Conservation (phyloP, 2,797 vertebrate genomes). For the Clamator glandarius region DNA sequence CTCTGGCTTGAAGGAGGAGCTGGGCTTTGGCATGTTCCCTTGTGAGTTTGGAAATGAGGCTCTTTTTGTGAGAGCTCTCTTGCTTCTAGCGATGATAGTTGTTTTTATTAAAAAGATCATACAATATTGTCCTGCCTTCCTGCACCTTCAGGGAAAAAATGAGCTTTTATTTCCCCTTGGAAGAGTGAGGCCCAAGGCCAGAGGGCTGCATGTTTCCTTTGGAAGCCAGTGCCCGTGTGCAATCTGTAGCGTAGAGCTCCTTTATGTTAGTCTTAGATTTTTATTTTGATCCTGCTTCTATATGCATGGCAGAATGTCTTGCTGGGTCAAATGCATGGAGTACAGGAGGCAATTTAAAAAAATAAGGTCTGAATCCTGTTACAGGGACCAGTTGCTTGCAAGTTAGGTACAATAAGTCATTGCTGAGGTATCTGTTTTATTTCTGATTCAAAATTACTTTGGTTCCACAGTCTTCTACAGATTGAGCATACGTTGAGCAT, state of each 20-base stretch:
- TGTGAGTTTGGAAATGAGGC: neutral
- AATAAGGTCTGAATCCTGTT: neutral
- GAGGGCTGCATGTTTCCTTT: neutral
- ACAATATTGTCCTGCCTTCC: neutral
- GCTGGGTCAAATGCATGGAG: neutral
- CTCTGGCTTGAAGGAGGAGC: neutral
- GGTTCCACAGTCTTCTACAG: neutral
- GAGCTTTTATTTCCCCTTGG: neutral
- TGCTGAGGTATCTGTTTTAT: neutral
- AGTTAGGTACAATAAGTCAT: neutral
- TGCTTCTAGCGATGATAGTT: neutral
- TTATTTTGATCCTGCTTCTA: neutral
- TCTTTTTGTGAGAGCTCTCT: neutral
- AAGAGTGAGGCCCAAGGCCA: neutral
- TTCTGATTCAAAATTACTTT: neutral
- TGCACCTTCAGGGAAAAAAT: neutral
- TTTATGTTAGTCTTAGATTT: neutral
- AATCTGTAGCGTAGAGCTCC: neutral
- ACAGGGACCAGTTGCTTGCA: neutral
- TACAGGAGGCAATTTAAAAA: neutral
- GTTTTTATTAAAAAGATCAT: neutral
- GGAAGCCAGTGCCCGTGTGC: neutral
- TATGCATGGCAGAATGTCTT: neutral
- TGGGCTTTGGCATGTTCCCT: accelerated
- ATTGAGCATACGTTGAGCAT: neutral